Percentiles rank a stretch among this genome's conserved stretches.
Evolutionary conservation across 2,888 invertebrate genomes (phyloP).

Genomic region (Acheta domesticus): DNA sequence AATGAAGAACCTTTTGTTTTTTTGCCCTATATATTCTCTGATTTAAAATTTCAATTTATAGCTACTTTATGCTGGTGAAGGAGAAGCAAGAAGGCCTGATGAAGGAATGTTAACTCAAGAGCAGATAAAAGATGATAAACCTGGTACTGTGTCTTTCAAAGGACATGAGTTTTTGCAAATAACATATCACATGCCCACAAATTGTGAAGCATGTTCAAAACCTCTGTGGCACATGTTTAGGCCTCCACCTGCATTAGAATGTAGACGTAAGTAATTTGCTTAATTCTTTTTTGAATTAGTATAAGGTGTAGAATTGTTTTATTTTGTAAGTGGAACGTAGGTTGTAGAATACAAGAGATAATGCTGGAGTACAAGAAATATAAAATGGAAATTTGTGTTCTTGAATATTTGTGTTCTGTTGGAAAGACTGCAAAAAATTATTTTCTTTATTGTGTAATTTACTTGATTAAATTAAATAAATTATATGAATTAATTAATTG

Average conservation of each 20-base stretch:
- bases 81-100: conserved; percentile 80
- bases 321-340: not conserved
- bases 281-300: not conserved
- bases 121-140: conserved; percentile 48
- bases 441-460: too few relatives aligned
- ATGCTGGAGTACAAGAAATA: too few relatives aligned
- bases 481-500: too few relatives aligned
- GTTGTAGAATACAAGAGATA: too few relatives aligned
- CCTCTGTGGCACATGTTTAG: conserved; percentile 97
- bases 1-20: not conserved
- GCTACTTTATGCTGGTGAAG: conserved; percentile 94
- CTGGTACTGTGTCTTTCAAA: conserved; percentile 72
- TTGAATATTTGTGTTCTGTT: too few relatives aligned
- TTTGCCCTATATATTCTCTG: not conserved
- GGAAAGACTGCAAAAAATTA: too few relatives aligned
- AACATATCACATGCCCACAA: conserved; percentile 96
- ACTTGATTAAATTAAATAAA: too few relatives aligned
- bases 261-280: conserved; percentile 64
- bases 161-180: conserved; percentile 96
- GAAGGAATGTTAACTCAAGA: conserved; percentile 47
- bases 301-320: not conserved
- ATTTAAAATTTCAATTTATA: conserved; percentile 47
- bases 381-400: too few relatives aligned
- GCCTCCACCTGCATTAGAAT: conserved; percentile 96
- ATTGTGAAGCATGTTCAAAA: conserved; percentile 95